These are phyloP conservation scores for Regulus satrapa DNA, from an alignment of 2,113 vertebrate species.

Conservation along the genomic window DNA sequence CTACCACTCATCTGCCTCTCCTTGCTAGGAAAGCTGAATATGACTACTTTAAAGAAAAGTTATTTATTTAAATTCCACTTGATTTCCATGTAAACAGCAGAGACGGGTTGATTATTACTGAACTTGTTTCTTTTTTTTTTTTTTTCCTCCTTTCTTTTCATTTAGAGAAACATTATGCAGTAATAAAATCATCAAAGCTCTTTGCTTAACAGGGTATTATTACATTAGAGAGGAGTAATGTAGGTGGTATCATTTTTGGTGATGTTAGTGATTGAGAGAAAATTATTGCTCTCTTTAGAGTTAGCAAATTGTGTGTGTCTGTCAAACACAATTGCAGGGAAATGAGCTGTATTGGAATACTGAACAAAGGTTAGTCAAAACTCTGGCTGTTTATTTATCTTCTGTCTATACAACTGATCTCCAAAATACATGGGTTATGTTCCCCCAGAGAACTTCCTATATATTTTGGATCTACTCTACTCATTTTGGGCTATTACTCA, in stretches of 20 bases:
- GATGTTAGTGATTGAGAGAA: conserved; percentile 39
- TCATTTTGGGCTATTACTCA: conserved; percentile 2
- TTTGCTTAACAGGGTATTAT: conserved; percentile 22
- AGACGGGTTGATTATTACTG: background rate
- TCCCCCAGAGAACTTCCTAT: background rate
- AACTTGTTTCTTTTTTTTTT: background rate
- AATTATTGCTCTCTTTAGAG: conserved; percentile 36
- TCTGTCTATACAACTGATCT: background rate
- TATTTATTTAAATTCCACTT: background rate
- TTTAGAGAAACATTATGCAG: background rate
- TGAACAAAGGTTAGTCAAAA: conserved; percentile 46
- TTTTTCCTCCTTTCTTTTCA: background rate
- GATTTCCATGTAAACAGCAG: background rate
- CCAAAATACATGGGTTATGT: background rate
- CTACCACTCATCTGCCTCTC: background rate
- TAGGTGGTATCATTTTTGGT: conserved; percentile 30
- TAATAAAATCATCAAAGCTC: conserved; percentile 9
- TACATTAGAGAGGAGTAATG: conserved; percentile 28
- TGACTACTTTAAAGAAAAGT: background rate
- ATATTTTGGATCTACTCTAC: background rate
- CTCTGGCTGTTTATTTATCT: conserved; percentile 31
- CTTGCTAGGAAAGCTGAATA: background rate
- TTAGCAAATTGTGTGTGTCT: conserved; percentile 30
- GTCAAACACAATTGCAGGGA: conserved; percentile 27
- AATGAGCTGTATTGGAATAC: background rate